Conservation (phyloP, 1,140 invertebrate genomes). For the Brachionus sp. region DNA sequence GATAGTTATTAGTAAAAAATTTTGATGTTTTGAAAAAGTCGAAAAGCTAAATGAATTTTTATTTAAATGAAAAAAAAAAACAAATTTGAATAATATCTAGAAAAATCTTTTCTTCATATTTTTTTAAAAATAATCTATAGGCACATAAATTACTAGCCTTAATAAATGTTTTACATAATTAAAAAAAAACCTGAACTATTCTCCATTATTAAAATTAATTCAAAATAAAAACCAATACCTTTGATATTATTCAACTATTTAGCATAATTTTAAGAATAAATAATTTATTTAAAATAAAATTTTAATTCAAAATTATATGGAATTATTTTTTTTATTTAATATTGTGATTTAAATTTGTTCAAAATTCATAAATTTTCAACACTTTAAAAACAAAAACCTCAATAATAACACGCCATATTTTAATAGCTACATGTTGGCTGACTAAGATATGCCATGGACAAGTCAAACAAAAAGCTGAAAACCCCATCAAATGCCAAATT, state of each 20-base stretch:
- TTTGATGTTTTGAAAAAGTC: no score
- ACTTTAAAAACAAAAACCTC: background rate
- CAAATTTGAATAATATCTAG: no score
- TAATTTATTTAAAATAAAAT: background rate
- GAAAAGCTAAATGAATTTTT: no score
- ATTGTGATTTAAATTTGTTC: background rate
- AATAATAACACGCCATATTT: background rate
- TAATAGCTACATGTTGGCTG: background rate
- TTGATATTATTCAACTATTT: background rate
- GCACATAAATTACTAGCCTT: background rate
- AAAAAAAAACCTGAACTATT: background rate
- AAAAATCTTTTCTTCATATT: no score
- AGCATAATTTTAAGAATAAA: conserved; percentile 26
- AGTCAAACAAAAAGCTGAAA: background rate
- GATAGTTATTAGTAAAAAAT: no score
- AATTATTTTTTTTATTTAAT: conserved; percentile 13
- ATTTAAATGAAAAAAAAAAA: no score
- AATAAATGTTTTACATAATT: background rate
- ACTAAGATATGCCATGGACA: background rate
- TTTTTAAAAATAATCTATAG: no score
- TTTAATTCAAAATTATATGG: background rate
- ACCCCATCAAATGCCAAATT: background rate
- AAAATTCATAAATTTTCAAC: background rate
- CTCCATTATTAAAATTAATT: background rate
- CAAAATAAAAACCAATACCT: background rate